phyloP scores from a whole-genome alignment of 2,888 invertebrate genomes.

The Hetaerina titia region DNA sequence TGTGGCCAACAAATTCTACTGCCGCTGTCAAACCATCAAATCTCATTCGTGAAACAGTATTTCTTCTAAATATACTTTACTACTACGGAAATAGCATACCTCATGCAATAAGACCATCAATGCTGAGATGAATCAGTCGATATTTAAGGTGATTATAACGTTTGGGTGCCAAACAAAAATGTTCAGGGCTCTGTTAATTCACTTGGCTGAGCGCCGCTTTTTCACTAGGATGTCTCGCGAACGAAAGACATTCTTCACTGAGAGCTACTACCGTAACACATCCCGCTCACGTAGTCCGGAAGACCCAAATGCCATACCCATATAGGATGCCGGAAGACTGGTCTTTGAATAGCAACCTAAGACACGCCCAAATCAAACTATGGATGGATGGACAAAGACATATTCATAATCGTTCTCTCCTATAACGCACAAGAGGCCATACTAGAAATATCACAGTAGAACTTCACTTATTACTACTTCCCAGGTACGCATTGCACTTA shows the following conservation, averaged over 20 bases:
- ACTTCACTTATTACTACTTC: too few species aligned
- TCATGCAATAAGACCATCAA: neutral
- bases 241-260: slow-evolving; percentile 42
- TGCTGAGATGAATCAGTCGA: neutral
- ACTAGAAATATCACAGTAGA: too few species aligned
- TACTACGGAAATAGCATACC: neutral
- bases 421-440: too few species aligned
- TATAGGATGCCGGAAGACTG: slow-evolving; percentile 60
- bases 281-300: slow-evolving; percentile 53
- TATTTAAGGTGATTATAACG: neutral
- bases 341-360: slow-evolving; percentile 21
- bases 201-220: neutral
- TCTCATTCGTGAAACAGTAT: too few species aligned
- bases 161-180: neutral
- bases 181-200: neutral
- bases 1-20: too few species aligned
- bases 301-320: slow-evolving; percentile 56
- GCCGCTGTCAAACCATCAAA: too few species aligned
- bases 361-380: slow-evolving; percentile 39
- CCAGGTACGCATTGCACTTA: too few species aligned
- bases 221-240: slow-evolving; percentile 11
- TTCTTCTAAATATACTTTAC: neutral
- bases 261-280: slow-evolving; percentile 4
- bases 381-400: too few species aligned
- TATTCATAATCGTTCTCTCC: too few species aligned